Evolutionary conservation across 1,140 invertebrate genomes (phyloP).

Genomic region (Bombus fervidus): DNA sequence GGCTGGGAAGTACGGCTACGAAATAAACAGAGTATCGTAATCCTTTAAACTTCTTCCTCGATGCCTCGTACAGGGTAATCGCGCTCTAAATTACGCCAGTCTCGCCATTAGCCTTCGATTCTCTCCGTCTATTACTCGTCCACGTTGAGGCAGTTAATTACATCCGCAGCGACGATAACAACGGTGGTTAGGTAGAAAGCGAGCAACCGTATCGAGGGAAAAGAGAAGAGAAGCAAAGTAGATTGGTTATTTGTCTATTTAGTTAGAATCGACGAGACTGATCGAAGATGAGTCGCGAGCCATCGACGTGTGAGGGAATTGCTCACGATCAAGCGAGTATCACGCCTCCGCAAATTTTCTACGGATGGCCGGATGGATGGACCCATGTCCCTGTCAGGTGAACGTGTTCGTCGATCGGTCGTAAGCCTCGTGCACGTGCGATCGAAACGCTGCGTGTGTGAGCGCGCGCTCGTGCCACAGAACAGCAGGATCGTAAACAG

Average conservation of each 20-base stretch:
- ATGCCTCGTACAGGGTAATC: background rate
- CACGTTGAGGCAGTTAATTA: background rate
- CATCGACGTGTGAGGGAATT: constrained; percentile 57
- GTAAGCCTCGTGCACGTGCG: background rate
- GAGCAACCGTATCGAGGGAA: background rate
- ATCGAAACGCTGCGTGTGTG: background rate
- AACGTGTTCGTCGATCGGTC: constrained; percentile 1
- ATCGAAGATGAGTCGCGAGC: constrained; percentile 40
- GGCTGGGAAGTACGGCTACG: background rate
- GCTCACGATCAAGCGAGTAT: constrained; percentile 61
- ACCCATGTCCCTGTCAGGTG: constrained; percentile 4
- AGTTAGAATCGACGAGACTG: constrained; percentile 50
- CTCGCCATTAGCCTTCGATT: background rate
- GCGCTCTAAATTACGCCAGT: background rate
- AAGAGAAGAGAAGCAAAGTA: background rate
- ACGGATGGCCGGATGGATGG: constrained; percentile 47
- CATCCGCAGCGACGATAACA: background rate
- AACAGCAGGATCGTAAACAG: constrained; percentile 9
- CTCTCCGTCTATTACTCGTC: background rate
- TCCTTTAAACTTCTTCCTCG: background rate
- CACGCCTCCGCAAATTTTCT: constrained; percentile 65
- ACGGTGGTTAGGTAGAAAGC: background rate
- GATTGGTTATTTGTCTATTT: constrained; percentile 43
- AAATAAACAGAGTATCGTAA: background rate
- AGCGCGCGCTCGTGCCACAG: background rate